These are phyloP conservation scores for Percopsis omiscomaycus DNA, from an alignment of 2,797 vertebrate species.

Conservation along the genomic window DNA sequence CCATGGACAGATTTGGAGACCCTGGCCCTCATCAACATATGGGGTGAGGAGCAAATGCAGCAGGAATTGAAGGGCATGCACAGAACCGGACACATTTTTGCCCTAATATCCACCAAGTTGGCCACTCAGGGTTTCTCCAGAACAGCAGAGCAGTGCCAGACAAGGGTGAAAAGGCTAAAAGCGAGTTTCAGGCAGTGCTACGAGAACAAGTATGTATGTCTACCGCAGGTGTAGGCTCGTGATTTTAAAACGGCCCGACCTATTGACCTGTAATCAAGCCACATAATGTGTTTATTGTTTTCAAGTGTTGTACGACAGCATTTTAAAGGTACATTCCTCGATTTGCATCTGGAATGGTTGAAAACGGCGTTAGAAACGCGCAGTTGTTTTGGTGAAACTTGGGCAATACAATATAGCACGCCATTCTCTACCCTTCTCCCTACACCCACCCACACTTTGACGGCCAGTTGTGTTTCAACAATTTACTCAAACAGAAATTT, in stretches of 20 bases:
- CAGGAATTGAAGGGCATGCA: conserved; percentile 67
- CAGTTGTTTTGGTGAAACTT: no score
- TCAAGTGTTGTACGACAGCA: no score
- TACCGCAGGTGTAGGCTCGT: not conserved
- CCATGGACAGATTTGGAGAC: conserved; percentile 76
- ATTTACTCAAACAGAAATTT: no score
- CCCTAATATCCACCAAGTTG: conserved; percentile 72
- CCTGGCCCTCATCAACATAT: conserved; percentile 72
- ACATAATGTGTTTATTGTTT: no score
- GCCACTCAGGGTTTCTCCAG: conserved; percentile 64
- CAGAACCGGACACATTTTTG: conserved; percentile 67
- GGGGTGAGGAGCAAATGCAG: conserved; percentile 70
- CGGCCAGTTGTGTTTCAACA: no score
- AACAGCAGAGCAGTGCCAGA: conserved; percentile 77
- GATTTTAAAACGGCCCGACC: not conserved
- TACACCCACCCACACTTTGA: no score
- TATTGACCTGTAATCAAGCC: no score
- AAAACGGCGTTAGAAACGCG: no score
- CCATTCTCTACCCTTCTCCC: no score
- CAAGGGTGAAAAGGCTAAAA: conserved; percentile 72
- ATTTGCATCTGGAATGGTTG: no score
- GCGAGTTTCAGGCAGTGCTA: conserved; percentile 73
- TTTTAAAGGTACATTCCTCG: no score
- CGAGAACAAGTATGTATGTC: conserved; percentile 67
- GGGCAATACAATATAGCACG: no score